phyloP scores from a whole-genome alignment of 2,888 invertebrate genomes.

The Metellina segmentata region DNA sequence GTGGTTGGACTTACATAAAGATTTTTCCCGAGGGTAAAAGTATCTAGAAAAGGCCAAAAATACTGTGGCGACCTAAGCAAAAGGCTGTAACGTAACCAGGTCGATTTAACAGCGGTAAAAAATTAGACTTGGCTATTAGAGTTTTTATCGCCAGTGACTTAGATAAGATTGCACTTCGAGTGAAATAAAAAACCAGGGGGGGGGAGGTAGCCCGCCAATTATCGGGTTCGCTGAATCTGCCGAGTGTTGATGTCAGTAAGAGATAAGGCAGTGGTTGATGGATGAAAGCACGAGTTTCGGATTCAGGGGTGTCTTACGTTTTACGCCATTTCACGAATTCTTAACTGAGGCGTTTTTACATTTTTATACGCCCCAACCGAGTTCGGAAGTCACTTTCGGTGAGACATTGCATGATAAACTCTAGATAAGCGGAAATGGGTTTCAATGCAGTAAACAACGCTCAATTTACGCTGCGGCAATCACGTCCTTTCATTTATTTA shows the following conservation, averaged over 20 bases:
- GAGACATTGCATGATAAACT: background rate
- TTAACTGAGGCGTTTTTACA: background rate
- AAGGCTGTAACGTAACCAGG: background rate
- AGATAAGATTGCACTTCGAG: constrained; percentile 2
- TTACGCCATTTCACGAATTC: background rate
- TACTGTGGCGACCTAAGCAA: background rate
- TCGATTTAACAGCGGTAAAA: background rate
- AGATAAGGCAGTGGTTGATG: constrained; percentile 20
- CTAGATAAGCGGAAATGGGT: too few relatives aligned
- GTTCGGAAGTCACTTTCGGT: background rate
- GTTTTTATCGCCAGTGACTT: background rate
- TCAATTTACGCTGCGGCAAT: too few relatives aligned
- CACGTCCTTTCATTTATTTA: too few relatives aligned
- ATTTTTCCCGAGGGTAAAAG: too few relatives aligned
- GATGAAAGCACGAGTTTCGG: background rate
- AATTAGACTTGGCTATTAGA: constrained; percentile 34
- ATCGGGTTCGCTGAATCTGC: constrained; percentile 3
- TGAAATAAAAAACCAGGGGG: constrained; percentile 4
- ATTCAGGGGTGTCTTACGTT: background rate
- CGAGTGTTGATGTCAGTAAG: constrained; percentile 11
- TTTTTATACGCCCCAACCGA: background rate
- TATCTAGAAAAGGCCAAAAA: background rate
- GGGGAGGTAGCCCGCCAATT: constrained; percentile 17
- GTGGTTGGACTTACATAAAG: too few relatives aligned
- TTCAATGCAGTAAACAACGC: too few relatives aligned